Base-by-base conservation (phyloP, 1,140 invertebrate genomes). In the Drosophila carrolli region DNA sequence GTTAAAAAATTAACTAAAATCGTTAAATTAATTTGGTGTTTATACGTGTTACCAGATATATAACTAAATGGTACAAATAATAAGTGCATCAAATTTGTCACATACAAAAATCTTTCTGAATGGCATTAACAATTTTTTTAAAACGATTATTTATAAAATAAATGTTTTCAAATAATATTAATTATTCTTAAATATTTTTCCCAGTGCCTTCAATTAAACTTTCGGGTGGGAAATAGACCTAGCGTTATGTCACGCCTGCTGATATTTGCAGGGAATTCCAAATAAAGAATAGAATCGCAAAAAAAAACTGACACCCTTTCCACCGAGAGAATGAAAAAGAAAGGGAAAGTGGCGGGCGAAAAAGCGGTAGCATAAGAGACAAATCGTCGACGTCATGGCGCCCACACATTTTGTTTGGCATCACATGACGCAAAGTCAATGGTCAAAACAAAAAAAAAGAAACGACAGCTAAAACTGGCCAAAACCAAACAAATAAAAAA, bases 341-440 rank as follows among this genome's bases (percentile, higher is more conserved):
- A 48, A 37, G 19, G 35, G 27, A 29, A 29, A 19, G 41, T 9
- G 4, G 27, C 19, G 66, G 44, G 35, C 16, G 51, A 19, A 43
- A 53, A 65, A 47, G 41, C 58, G 47, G 38, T 35, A 40, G 23
- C 38, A 27, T 43, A 50, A 43, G 35, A 72, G 32, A 61, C n/a
- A 48, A 72, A 23, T 54, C 62, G 70, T 74, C 83, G 72, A 86
- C 83, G 84, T 88, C 83, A 89, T 66, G 83, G 57, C 84, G 84
- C 83, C 83, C 76, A 86, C 83, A 53, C 63, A 70, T 23, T 46
- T 40, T 23, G 13, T 14, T 62, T 35, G 50, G 58, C 66, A 73
- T 86, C 83, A 86, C 83, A 86, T 86, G 83, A 86, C 79, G 83
- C 79, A 79, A 74, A 65, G 77, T 57, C 14, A 78, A 61, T 74